These are phyloP conservation scores for Ichneumoninae sp. DNA, from an alignment of 2,888 invertebrate species.

Conservation along the genomic window DNA sequence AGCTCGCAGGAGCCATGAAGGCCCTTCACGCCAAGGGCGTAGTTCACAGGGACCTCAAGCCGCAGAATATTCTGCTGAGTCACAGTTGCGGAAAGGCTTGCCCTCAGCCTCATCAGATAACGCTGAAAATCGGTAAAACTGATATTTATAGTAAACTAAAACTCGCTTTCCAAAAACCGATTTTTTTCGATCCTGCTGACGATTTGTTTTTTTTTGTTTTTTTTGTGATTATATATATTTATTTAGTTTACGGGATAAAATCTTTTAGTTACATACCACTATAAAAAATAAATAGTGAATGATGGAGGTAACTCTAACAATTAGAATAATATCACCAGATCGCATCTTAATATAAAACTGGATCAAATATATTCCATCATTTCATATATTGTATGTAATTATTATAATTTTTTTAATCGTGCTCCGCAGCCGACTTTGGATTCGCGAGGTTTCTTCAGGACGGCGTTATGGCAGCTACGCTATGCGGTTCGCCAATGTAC, in stretches of 20 bases:
- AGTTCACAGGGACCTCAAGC: slow-evolving; percentile 99
- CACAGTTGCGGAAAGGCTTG: slow-evolving; percentile 89
- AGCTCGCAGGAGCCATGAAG: slow-evolving; percentile 98
- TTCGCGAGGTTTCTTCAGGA: slow-evolving; percentile 99
- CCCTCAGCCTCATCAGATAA: slow-evolving; percentile 93
- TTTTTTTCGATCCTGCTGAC: neutral
- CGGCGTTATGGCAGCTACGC: slow-evolving; percentile 99
- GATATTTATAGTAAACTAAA: neutral
- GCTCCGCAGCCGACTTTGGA: slow-evolving; percentile 96
- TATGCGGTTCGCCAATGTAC: slow-evolving; percentile 99
- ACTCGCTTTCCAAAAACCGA: neutral
- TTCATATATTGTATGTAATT: no score
- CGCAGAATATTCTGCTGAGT: slow-evolving; percentile 98
- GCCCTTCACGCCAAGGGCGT: slow-evolving; percentile 99
- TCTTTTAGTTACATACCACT: neutral
- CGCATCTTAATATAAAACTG: no score
- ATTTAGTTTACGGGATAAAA: no score
- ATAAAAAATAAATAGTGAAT: no score
- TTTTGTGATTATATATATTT: neutral
- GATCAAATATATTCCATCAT: no score
- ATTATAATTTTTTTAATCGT: neutral
- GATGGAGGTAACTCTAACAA: no score
- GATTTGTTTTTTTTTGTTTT: neutral
- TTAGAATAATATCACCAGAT: no score
- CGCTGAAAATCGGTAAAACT: slow-evolving; percentile 95